A percentile compares a stretch with the other conserved stretches of the same genome.
Evolutionary conservation across 1,140 invertebrate species (phyloP).

Genomic region (Mya arenaria): DNA sequence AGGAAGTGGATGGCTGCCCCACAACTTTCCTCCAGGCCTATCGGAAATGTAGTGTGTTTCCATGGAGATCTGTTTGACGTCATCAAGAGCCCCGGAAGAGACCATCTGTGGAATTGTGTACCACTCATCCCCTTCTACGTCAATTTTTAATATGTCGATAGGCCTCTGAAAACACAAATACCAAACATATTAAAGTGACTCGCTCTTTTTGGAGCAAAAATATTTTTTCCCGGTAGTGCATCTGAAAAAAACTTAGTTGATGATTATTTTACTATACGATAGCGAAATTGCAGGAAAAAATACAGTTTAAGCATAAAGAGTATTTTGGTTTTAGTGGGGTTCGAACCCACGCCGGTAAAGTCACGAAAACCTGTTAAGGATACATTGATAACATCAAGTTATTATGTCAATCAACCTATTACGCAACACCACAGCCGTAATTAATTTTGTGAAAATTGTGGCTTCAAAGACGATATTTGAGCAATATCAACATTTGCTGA

Average conservation of each 20-base stretch:
- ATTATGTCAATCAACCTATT: no score
- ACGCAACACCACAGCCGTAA: no score
- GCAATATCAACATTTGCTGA: no score
- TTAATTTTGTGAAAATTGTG: no score
- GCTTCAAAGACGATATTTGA: no score
- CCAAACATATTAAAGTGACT: neutral
- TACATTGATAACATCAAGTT: no score
- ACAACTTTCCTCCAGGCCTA: neutral
- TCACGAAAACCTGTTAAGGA: no score
- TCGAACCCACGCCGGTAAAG: no score
- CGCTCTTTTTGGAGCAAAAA: neutral
- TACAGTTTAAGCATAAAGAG: neutral
- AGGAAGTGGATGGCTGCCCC: neutral
- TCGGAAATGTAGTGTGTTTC: slow-evolving; percentile 20
- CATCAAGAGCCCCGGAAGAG: slow-evolving; percentile 22
- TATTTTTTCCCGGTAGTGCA: neutral
- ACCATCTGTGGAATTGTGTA: slow-evolving; percentile 50
- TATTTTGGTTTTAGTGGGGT: no score
- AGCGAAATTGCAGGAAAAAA: neutral
- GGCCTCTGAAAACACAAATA: slow-evolving; percentile 49
- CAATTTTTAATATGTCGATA: slow-evolving; percentile 59
- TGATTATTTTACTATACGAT: neutral
- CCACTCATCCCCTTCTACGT: slow-evolving; percentile 61
- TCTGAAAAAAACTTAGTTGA: neutral
- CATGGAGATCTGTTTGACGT: slow-evolving; percentile 55